Percentiles rank a stretch among this genome's conserved stretches.
Evolutionary conservation across 2,113 vertebrate species (phyloP).

Genomic region (Cyanistes caeruleus): DNA sequence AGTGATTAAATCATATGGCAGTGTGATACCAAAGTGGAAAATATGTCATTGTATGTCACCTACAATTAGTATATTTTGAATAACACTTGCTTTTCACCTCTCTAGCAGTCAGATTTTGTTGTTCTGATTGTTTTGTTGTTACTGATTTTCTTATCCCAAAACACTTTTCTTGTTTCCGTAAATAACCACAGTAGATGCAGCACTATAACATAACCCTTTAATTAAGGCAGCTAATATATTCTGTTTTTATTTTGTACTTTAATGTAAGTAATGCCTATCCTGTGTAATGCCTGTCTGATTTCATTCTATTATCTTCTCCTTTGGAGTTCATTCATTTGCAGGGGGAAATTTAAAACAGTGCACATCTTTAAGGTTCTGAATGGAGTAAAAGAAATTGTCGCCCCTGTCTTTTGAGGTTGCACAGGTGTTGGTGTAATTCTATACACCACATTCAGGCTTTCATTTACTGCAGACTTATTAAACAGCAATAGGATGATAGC

Average conservation of each 20-base stretch:
- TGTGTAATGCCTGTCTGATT: background rate
- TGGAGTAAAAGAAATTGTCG: background rate
- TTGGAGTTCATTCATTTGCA: background rate
- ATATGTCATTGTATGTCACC: background rate
- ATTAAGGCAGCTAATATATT: constrained; percentile 7
- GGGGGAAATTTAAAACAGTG: background rate
- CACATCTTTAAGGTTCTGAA: background rate
- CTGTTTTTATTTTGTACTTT: background rate
- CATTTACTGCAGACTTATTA: background rate
- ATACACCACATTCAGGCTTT: background rate
- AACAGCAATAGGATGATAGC: background rate
- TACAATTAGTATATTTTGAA: background rate
- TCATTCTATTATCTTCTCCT: background rate
- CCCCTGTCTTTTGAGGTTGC: background rate
- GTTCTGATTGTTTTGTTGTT: background rate
- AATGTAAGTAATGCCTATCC: background rate
- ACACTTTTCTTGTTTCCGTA: background rate
- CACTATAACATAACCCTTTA: background rate
- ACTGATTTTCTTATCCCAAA: background rate
- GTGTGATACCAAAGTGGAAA: constrained; percentile 29
- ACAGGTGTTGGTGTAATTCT: background rate
- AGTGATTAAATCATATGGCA: constrained; percentile 19
- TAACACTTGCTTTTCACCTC: background rate
- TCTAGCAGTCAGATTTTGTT: background rate
- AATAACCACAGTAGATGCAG: background rate